Percentiles rank a stretch among this genome's conserved stretches.
Conservation (phyloP, 2,113 vertebrate genomes). For the Triplophysa rosa region DNA sequence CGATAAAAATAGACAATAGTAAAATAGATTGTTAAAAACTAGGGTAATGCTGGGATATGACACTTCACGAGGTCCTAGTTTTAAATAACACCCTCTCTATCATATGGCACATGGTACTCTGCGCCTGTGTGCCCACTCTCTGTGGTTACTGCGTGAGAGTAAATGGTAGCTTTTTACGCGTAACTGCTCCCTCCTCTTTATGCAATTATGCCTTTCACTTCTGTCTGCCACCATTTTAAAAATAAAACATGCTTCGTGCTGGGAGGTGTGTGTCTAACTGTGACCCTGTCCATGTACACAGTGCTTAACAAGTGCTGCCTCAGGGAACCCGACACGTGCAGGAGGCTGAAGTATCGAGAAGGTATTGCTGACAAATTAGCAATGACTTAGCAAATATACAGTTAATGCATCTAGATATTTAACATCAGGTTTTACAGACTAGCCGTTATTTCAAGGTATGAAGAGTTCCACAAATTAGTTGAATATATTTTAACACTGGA, state of each 20-base stretch:
- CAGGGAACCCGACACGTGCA: conserved; percentile 19
- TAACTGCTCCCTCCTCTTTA: conserved; percentile 20
- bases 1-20: conserved; percentile 21
- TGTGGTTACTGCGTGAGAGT: conserved; percentile 17
- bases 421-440: conserved; percentile 5
- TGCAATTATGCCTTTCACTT: conserved; percentile 24
- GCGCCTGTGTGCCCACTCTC: conserved; percentile 19
- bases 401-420: conserved; percentile 40
- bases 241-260: conserved; percentile 32
- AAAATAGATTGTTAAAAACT: conserved; percentile 21
- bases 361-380: conserved; percentile 42
- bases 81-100: conserved; percentile 22
- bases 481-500: conserved; percentile 29
- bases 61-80: conserved; percentile 1
- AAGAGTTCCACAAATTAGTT: conserved; percentile 16
- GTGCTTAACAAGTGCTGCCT: conserved; percentile 17
- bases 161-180: conserved; percentile 20
- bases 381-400: conserved; percentile 38
- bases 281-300: conserved; percentile 33
- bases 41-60: conserved; percentile 18
- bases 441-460: conserved; percentile 29
- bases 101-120: conserved; percentile 25
- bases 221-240: conserved; percentile 16
- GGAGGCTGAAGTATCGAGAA: conserved; percentile 16
- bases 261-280: conserved; percentile 34